Base-by-base conservation (phyloP, 2,888 invertebrate species). In the Thereva unica region DNA sequence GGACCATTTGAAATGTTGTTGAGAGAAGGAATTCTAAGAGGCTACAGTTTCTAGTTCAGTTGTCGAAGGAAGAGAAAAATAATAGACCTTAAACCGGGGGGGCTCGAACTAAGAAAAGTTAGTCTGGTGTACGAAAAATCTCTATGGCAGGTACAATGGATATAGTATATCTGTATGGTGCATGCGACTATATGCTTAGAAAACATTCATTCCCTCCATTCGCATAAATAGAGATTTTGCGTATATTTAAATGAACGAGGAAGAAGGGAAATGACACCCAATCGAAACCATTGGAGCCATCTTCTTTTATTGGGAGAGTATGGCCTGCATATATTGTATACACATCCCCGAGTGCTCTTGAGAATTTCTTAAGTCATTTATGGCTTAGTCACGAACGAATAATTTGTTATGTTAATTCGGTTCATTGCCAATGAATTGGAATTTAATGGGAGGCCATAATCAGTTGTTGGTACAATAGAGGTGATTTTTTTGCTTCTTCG, bases 351-450 rank as follows among this genome's bases (percentile, higher is more conserved):
- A 50, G 61, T 50, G 61, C 50, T 35, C 50, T 61, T 61, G 61
- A 61, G 61, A 61, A 50, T 65, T 65, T 55, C 49, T 55, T 56
- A 70, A 76, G 75, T 79, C 80, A 79, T 80, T 80, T 80, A 80
- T 80, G 80, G 80, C 76, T 76, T 74, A 80, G 80, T 80, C 80
- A 80, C 80, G 80, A 80, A 79, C 80, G 80, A 80, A 80, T 80
- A 80, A 80, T 80, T 80, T 80, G 80, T 80, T 80, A 80, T 80
- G 80, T 79, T 80, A 80, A 80, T 79, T 69, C 61, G 38, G 67
- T 67, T 70, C 68, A 70, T 68, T 70, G 68, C 64, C 70, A 70
- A 70, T 70, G 68, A 68, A 70, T 70, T 70, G 70, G 70, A 70
- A 70, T 70, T 70, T 70, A 68, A 70, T 70, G 67, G 66, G 66